Conservation (phyloP, 2,113 vertebrate species). For the Spea multiplicata region DNA sequence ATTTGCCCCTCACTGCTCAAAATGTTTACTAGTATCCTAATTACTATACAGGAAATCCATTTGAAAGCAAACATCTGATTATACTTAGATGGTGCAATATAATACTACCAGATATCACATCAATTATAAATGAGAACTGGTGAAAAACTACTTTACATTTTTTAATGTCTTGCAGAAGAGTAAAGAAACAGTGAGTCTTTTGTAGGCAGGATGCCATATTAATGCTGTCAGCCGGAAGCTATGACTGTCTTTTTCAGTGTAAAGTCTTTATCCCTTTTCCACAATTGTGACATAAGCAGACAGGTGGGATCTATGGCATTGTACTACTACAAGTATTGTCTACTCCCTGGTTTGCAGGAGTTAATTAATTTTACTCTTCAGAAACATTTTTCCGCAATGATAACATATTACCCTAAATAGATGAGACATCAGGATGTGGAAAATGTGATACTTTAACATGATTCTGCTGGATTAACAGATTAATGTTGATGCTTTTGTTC, state of each 20-base stretch:
- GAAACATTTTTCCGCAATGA: conserved; percentile 20
- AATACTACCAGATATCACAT: too few relatives aligned
- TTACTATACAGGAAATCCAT: too few relatives aligned
- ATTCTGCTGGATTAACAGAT: conserved; percentile 25
- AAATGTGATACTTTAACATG: conserved; percentile 22
- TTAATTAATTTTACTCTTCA: not conserved
- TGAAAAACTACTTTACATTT: too few relatives aligned
- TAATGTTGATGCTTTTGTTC: not conserved
- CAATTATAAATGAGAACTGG: too few relatives aligned
- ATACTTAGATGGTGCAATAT: too few relatives aligned
- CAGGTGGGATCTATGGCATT: not conserved
- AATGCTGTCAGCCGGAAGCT: not conserved
- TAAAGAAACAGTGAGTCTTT: too few relatives aligned
- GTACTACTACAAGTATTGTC: conserved; percentile 2
- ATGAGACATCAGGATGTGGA: conserved; percentile 31
- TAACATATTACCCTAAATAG: conserved; percentile 20
- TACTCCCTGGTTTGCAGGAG: not conserved
- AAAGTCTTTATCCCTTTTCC: not conserved
- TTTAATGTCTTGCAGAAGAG: too few relatives aligned
- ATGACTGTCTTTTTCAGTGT: not conserved
- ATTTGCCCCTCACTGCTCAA: too few relatives aligned
- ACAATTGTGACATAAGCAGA: not conserved
- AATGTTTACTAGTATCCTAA: too few relatives aligned
- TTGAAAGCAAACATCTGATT: too few relatives aligned
- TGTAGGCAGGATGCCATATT: too few relatives aligned